Evolutionary conservation across 2,113 vertebrate species (phyloP).

Genomic region (Cyphotilapia sp.): DNA sequence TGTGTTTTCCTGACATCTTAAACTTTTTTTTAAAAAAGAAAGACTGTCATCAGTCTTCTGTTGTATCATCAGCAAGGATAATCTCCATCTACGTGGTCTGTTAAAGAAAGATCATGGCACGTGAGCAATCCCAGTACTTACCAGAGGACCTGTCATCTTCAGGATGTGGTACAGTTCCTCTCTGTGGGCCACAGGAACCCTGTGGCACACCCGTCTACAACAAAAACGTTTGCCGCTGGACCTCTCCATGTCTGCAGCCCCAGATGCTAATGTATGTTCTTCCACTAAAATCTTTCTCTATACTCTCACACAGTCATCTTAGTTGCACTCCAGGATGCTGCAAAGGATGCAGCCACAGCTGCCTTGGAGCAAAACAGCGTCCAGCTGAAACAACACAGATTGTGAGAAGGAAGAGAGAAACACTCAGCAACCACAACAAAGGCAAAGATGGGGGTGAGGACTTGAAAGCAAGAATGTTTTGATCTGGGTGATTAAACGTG

Average conservation of each 20-base stretch:
- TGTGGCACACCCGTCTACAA: constrained; percentile 42
- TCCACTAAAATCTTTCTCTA: neutral
- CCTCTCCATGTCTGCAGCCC: constrained; percentile 7
- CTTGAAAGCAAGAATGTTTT: neutral
- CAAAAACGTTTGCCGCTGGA: constrained; percentile 53
- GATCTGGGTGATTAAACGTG: neutral
- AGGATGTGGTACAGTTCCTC: constrained; percentile 70
- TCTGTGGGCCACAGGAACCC: constrained; percentile 48
- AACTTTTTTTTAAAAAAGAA: neutral
- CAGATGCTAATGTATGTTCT: neutral
- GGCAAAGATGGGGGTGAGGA: neutral
- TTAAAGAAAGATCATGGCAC: neutral
- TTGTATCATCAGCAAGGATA: neutral
- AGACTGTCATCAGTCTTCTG: neutral
- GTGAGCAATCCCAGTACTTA: constrained; percentile 26
- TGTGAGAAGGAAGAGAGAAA: neutral
- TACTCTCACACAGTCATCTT: neutral
- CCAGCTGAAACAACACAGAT: constrained; percentile 33
- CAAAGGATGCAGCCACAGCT: constrained; percentile 8
- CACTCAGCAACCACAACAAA: neutral
- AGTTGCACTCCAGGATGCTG: neutral
- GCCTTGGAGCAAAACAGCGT: constrained; percentile 17
- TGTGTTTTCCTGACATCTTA: neutral
- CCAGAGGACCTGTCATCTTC: constrained; percentile 68
- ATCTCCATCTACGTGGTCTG: neutral